Percentiles rank a stretch among this genome's conserved stretches.
Conservation (phyloP, 1,140 invertebrate genomes). For the Pantala flavescens region DNA sequence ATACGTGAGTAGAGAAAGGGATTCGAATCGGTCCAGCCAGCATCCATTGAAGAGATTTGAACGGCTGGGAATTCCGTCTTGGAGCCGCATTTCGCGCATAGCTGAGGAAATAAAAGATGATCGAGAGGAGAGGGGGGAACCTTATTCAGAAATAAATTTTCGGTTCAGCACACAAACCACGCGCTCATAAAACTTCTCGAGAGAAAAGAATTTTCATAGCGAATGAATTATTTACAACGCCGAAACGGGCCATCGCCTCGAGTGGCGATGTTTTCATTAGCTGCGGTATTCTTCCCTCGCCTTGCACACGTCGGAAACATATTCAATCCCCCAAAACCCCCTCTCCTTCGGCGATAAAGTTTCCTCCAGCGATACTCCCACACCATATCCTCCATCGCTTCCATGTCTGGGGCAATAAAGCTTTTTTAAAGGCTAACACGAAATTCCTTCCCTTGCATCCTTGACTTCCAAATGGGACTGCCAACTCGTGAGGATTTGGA, state of each 20-base stretch:
- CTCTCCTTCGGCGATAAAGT: neutral
- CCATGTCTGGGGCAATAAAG: no score
- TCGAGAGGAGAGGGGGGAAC: neutral
- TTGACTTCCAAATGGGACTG: no score
- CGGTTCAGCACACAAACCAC: neutral
- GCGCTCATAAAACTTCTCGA: neutral
- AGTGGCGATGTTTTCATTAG: constrained; percentile 1
- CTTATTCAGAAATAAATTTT: neutral
- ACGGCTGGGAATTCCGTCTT: no score
- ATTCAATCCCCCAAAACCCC: neutral
- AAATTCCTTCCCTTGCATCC: no score
- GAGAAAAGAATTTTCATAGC: constrained; percentile 7
- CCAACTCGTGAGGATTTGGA: no score
- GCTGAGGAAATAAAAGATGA: neutral
- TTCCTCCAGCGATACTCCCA: no score
- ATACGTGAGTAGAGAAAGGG: no score
- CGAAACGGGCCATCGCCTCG: neutral
- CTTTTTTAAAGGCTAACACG: no score
- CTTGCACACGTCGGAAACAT: neutral
- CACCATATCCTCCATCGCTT: no score
- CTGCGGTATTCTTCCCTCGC: neutral
- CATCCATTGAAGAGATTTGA: no score
- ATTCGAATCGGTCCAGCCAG: no score
- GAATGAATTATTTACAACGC: constrained; percentile 10
- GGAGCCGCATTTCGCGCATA: no score